phyloP scores from a whole-genome alignment of 2,888 invertebrate genomes.

The Fissipunctia ypsillon region DNA sequence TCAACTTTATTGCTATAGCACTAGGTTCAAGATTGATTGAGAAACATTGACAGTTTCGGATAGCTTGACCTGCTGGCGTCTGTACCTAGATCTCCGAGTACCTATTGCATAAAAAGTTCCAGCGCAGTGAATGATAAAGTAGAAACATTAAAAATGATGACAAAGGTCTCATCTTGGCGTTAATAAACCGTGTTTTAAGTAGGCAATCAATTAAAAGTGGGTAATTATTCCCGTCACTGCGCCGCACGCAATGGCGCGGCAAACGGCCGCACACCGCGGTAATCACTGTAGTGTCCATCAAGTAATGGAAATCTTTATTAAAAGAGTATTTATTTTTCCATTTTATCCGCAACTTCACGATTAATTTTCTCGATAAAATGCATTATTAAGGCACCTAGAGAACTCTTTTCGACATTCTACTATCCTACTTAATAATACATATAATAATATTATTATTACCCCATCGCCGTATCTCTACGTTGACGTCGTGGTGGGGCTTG shows the following conservation, averaged over 20 bases:
- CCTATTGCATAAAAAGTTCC: background rate
- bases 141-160: conserved; percentile 7
- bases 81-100: background rate
- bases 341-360: background rate
- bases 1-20: no score
- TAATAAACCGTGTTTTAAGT: conserved; percentile 23
- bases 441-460: no score
- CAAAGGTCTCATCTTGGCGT: conserved; percentile 23
- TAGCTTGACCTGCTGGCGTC: no score
- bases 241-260: conserved; percentile 36
- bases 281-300: conserved; percentile 35
- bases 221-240: conserved; percentile 32
- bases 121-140: background rate
- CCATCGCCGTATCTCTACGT: no score
- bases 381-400: background rate
- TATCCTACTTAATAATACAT: no score
- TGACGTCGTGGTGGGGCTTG: no score
- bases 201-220: conserved; percentile 38
- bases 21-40: no score
- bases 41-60: no score
- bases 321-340: conserved; percentile 19
- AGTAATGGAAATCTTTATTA: conserved; percentile 29
- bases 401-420: background rate
- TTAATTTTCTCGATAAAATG: background rate
- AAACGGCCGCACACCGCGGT: background rate